These are phyloP conservation scores for Cantharis flavilabris DNA, from an alignment of 2,888 invertebrate genomes.

Conservation along the genomic window DNA sequence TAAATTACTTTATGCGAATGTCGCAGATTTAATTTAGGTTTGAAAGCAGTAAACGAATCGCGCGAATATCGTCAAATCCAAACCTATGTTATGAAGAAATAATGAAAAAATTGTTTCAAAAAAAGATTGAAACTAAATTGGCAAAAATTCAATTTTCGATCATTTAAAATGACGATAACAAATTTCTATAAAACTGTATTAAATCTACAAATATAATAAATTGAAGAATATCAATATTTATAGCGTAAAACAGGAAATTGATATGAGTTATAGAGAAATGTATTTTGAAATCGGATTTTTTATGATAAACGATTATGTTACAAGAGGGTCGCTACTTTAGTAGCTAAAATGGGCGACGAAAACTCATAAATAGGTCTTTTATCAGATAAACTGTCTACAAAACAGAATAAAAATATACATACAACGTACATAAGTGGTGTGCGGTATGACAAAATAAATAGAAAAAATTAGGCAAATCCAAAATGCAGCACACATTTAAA, in stretches of 20 bases:
- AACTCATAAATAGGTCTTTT: conserved; percentile 32
- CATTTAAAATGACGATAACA: not conserved
- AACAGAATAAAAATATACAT: conserved; percentile 25
- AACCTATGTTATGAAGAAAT: not conserved
- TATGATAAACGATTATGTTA: conserved; percentile 41
- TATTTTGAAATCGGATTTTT: conserved; percentile 41
- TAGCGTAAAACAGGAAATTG: conserved; percentile 31
- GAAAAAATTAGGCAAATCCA: conserved; percentile 14
- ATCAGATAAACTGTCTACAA: conserved; percentile 28
- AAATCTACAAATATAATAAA: conserved; percentile 16
- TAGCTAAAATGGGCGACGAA: conserved; percentile 34
- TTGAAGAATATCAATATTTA: conserved; percentile 26
- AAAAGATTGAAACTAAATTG: not conserved
- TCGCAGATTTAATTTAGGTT: not conserved
- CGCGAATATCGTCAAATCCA: not conserved
- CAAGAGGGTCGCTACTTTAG: conserved; percentile 35
- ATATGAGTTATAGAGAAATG: conserved; percentile 38
- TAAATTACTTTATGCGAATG: not conserved
- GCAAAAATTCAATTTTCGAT: not conserved
- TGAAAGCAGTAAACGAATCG: not conserved
- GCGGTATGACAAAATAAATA: conserved; percentile 11
- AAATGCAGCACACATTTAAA: conserved; percentile 1
- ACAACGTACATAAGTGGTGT: conserved; percentile 22
- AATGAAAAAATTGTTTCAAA: not conserved
- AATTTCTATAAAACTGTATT: not conserved